Evolutionary conservation across 2,113 vertebrate genomes (phyloP).

Genomic region (Isichthys henryi): DNA sequence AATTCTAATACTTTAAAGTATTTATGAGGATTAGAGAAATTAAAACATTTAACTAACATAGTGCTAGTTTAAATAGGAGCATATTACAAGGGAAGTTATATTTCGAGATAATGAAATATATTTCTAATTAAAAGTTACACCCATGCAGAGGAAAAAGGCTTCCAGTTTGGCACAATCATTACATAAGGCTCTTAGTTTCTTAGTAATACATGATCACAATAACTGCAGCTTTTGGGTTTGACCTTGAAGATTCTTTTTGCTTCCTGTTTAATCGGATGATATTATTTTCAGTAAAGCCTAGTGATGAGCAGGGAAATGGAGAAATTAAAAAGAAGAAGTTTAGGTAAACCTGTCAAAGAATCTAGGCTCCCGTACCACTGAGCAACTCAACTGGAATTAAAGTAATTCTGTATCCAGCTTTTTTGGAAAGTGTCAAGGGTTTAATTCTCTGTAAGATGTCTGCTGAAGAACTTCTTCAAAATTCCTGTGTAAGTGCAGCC

Average conservation of each 20-base stretch:
- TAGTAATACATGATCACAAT: background rate
- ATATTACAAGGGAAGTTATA: background rate
- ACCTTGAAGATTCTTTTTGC: background rate
- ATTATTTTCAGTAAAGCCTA: background rate
- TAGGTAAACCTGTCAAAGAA: background rate
- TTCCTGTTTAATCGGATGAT: background rate
- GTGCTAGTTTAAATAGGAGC: background rate
- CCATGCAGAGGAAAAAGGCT: background rate
- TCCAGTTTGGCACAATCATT: background rate
- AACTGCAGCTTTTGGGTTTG: background rate
- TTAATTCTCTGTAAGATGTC: background rate
- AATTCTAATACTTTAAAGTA: constrained; percentile 4
- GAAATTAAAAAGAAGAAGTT: background rate
- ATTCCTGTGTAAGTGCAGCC: background rate
- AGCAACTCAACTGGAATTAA: background rate
- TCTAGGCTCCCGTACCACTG: background rate
- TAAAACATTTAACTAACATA: background rate
- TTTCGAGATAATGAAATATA: background rate
- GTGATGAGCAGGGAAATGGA: background rate
- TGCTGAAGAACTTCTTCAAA: background rate
- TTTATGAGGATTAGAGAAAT: background rate
- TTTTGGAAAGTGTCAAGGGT: background rate
- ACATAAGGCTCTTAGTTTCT: background rate
- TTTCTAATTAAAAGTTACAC: background rate
- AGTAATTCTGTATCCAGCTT: background rate